Evolutionary conservation across 92 coral and sea anemone species (phyloP), one percentile per base, ranked within the genome.

Genomic region (Epizoanthus fatuus): DNA sequence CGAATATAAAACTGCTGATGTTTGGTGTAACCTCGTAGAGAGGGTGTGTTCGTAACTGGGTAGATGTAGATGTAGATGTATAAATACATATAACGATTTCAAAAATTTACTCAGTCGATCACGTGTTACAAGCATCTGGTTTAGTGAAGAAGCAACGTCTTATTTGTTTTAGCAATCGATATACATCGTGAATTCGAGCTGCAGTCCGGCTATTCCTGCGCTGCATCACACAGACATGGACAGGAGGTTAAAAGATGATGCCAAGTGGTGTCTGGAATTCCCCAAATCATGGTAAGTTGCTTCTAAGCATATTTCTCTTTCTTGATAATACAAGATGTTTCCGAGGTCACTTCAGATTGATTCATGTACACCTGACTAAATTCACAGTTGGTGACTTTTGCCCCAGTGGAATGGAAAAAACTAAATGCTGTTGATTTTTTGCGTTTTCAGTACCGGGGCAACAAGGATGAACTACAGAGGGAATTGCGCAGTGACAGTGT

Each of bases 181-280:
- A 7, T 77, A 60, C 47, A 53, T 77, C 32, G 82, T 40, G 51
- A 77, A 77, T 40, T 42, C 82, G 70, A 58, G 56, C 56, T 77
- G 82, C 57, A 60, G 69, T 62, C 82, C 82, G 10, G 7, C 70
- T 4, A 12, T 77, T 9, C 82, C 71, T 0, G 82, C 71, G 2
- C 82, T 77, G 32, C 82, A 77, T 22, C 82, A 77, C 40, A 77
- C 25, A 11, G 82, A 77, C 82, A 59, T 60, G 82, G 62, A 39
- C 70, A 77, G 22, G 44, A 77, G 69, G 53, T 69, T 77, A 25
- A 29, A 10, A 11, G 29, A 39, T 42, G 70, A 55, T 3, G 56
- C 19, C 16, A 59, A 37, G 22, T 77, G 82, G 82, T 16, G 3
- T 6, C 51, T 60, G 13, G 82, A 77, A 38, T 77, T 77, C 5